phyloP scores from a whole-genome alignment of 2,113 vertebrate genomes.

The Ceratotherium simum region DNA sequence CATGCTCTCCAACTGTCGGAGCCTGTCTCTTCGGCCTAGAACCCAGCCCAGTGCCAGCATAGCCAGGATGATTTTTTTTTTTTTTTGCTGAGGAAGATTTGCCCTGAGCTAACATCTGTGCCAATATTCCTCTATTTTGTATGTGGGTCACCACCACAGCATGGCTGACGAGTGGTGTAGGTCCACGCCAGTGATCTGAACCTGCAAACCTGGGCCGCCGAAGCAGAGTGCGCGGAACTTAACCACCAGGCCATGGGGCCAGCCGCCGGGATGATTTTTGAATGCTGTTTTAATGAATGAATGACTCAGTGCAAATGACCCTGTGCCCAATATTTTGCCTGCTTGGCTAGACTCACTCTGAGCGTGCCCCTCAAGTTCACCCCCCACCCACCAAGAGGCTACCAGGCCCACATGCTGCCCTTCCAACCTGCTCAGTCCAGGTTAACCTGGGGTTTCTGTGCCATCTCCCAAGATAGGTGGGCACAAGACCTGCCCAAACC shows the following conservation, averaged over 20 bases:
- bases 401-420: not conserved
- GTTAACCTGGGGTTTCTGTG: not conserved
- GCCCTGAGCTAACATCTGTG: no score
- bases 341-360: not conserved
- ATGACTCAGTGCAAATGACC: not conserved
- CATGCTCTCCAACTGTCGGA: not conserved
- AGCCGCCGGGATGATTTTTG: not conserved
- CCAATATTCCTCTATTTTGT: no score
- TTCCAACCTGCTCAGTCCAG: not conserved
- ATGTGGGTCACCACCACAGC: no score
- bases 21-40: not conserved
- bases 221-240: no score
- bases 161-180: no score
- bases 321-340: not conserved
- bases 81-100: no score
- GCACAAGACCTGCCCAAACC: not conserved
- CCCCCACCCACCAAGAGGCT: no score
- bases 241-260: no score
- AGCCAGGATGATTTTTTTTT: not conserved
- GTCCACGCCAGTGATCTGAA: no score
- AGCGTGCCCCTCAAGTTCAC: not conserved
- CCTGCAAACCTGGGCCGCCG: no score
- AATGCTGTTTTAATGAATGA: not conserved
- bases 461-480: not conserved
- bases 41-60: not conserved